Base-by-base conservation (phyloP, 2,113 vertebrate genomes). In the Martes martes region DNA sequence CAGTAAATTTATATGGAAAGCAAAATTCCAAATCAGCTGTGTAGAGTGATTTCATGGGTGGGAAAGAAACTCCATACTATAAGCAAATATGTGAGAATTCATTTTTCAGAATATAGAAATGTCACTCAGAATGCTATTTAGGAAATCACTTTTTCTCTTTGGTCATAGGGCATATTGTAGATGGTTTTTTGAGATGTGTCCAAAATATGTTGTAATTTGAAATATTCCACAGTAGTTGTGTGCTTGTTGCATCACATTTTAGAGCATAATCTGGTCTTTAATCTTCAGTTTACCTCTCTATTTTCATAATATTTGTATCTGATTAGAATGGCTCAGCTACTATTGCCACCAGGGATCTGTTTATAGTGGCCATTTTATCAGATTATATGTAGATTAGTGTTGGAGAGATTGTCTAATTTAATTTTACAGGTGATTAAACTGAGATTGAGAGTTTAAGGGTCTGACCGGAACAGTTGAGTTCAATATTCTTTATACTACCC, bases 401-500 rank as follows among this genome's bases (percentile, higher is more conserved):
- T 81, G 21, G n/a, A 85, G 67, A 74, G 10, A 90, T 2, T 71
- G 11, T 24, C 33, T 81, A 85, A 84, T 71, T 65, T 57, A 95
- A 4, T 95, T 96, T 96, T 96, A 94, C 11, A 94, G 71, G 16
- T 84, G 63, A 93, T 88, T 96, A 91, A 91, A 33, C 57, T 67
- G 21, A 94, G 6, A 18, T 59, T 89, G 94, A 61, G 47, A 65
- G 28, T 88, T 85, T 97, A 89, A 93, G 24, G 55, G 11, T 33
- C 57, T 63, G 52, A 89, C 23, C 19, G n/a, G 47, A 65, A 79
- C 0, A 42, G 5, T 73, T 73, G 36, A 45, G 2, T 82, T 91
- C 28, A 78, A 4, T 97, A 78, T 83, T 59, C 26, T 80, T 96
- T 84, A 42, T 86, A 42, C n/a, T 89, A 33, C 16, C 11, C 21